phyloP scores from a whole-genome alignment of 1,140 invertebrate genomes.

The Globodera ellingtonae region DNA sequence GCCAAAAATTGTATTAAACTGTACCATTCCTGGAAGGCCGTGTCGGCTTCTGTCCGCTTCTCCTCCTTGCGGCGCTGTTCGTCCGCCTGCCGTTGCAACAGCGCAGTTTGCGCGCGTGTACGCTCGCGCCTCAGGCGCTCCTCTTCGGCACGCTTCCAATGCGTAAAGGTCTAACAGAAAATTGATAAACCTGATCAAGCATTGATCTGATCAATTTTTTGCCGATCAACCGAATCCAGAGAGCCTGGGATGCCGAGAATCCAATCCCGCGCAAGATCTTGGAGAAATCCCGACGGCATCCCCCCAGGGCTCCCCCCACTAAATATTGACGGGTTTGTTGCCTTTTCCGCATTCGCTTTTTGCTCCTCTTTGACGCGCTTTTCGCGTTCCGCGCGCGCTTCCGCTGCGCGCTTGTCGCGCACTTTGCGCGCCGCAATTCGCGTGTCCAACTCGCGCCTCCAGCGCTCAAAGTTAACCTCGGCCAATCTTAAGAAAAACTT shows the following conservation, averaged over 20 bases:
- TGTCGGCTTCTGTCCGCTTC: background rate
- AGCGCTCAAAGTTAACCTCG: constrained; percentile 12
- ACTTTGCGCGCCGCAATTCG: background rate
- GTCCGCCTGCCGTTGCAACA: background rate
- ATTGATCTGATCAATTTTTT: too few relatives aligned
- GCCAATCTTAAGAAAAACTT: background rate
- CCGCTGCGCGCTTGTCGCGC: background rate
- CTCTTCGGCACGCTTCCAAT: background rate
- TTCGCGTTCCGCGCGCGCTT: background rate
- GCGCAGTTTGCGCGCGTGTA: background rate
- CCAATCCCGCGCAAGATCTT: too few relatives aligned
- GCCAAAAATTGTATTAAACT: too few relatives aligned
- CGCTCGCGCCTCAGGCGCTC: background rate
- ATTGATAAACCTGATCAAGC: too few relatives aligned
- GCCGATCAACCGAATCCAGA: too few relatives aligned
- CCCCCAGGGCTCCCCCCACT: too few relatives aligned
- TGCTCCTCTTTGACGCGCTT: background rate
- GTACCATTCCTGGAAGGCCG: background rate
- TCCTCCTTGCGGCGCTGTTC: background rate
- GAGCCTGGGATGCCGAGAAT: too few relatives aligned
- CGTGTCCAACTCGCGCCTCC: constrained; percentile 17
- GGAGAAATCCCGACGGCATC: too few relatives aligned
- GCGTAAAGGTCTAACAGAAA: background rate
- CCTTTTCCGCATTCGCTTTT: background rate
- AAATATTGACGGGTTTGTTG: too few relatives aligned